Conservation (phyloP, 2,113 vertebrate species). For the Ctenomys sociabilis region DNA sequence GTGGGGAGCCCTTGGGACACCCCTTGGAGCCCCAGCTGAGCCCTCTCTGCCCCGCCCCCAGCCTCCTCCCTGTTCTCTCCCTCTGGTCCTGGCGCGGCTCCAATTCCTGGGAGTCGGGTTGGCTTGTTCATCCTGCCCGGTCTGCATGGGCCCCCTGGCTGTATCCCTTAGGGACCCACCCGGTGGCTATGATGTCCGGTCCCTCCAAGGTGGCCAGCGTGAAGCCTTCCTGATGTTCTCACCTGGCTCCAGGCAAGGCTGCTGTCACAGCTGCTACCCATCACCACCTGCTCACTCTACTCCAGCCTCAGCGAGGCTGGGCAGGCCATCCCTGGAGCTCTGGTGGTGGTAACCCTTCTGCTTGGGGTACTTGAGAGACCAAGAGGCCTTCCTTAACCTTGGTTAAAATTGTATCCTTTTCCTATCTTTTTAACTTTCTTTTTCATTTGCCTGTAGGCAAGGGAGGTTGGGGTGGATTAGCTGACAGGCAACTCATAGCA, state of each 20-base stretch:
- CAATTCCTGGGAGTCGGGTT: not conserved
- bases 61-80: not conserved
- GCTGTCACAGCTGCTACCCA: accelerated
- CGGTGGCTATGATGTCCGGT: too few relatives aligned
- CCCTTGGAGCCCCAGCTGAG: not conserved
- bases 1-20: too few relatives aligned
- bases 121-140: not conserved
- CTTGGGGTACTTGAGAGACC: not conserved
- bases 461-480: not conserved
- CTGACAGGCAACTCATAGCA: not conserved
- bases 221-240: not conserved
- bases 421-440: not conserved
- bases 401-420: not conserved
- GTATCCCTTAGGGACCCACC: not conserved
- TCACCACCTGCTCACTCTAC: not conserved
- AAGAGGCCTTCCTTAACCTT: not conserved
- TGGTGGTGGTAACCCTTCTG: not conserved
- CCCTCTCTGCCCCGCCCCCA: not conserved
- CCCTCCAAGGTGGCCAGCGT: too few relatives aligned
- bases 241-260: not conserved
- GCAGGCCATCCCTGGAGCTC: too few relatives aligned
- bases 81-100: not conserved
- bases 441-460: not conserved
- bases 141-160: not conserved
- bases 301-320: not conserved